Evolutionary conservation across 2,888 invertebrate genomes (phyloP).

Genomic region (Brenthis daphne): DNA sequence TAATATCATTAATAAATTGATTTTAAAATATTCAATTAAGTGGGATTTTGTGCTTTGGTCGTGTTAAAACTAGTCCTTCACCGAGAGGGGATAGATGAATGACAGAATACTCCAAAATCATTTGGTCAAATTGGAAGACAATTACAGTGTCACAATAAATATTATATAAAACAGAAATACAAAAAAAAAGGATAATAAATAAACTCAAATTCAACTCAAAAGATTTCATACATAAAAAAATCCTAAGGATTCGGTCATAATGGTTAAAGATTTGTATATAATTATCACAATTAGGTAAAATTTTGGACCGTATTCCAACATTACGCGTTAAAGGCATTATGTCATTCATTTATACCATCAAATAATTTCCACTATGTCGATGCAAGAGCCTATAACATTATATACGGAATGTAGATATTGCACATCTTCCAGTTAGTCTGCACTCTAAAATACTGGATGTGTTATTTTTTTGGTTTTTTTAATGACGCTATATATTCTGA

Average conservation of each 20-base stretch:
- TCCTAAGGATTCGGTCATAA: too few relatives aligned
- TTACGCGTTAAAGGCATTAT: neutral
- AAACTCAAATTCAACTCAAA: neutral
- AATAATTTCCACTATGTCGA: neutral
- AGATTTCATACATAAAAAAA: too few relatives aligned
- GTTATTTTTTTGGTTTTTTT: constrained; percentile 77
- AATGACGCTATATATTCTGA: constrained; percentile 78
- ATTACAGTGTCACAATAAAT: neutral
- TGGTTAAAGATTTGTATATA: too few relatives aligned
- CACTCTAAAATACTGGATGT: constrained; percentile 45
- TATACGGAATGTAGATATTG: constrained; percentile 41
- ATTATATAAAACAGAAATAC: neutral
- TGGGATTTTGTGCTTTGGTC: constrained; percentile 53
- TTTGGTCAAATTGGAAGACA: neutral
- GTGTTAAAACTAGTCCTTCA: constrained; percentile 38
- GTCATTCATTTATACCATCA: constrained; percentile 27
- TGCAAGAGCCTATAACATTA: constrained; percentile 12
- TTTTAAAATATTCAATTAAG: neutral
- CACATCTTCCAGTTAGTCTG: constrained; percentile 42
- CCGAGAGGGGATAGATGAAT: constrained; percentile 34
- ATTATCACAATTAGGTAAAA: neutral
- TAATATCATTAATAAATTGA: too few relatives aligned
- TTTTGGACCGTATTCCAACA: neutral
- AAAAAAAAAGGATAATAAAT: neutral
- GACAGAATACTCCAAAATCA: constrained; percentile 17